Conservation (phyloP, 2,113 vertebrate genomes). For the Poeciliopsis occidentalis region DNA sequence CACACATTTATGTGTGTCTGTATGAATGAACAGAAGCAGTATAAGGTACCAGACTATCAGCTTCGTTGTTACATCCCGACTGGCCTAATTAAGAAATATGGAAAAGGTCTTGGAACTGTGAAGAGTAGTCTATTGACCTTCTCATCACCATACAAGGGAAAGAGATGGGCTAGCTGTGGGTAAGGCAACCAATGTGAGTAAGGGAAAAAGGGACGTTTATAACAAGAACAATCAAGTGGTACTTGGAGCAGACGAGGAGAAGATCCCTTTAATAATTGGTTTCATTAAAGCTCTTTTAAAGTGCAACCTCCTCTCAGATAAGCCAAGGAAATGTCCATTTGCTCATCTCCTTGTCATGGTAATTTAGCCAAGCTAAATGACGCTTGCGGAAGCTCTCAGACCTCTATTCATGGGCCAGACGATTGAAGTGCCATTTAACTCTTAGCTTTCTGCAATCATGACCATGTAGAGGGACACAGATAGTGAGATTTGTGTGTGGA, state of each 20-base stretch:
- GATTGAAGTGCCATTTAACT: slow-evolving; percentile 75
- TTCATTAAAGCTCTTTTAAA: slow-evolving; percentile 78
- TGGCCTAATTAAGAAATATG: slow-evolving; percentile 84
- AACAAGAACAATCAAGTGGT: slow-evolving; percentile 73
- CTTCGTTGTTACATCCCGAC: slow-evolving; percentile 66
- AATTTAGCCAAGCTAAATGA: slow-evolving; percentile 79
- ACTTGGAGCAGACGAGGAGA: slow-evolving; percentile 54
- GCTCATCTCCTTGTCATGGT: slow-evolving; percentile 74
- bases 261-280: slow-evolving; percentile 78
- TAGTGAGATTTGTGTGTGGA: slow-evolving; percentile 35
- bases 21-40: slow-evolving; percentile 5
- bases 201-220: slow-evolving; percentile 63
- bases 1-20: slow-evolving; percentile 12
- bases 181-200: slow-evolving; percentile 60
- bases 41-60: slow-evolving; percentile 40
- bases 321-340: slow-evolving; percentile 65
- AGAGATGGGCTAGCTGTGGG: slow-evolving; percentile 44
- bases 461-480: slow-evolving; percentile 62
- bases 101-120: slow-evolving; percentile 77
- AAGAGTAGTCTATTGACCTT: slow-evolving; percentile 81
- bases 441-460: slow-evolving; percentile 74
- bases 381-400: slow-evolving; percentile 66
- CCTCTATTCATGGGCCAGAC: slow-evolving; percentile 71
- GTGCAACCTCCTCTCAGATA: slow-evolving; percentile 72
- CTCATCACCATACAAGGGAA: slow-evolving; percentile 65